Conservation (phyloP, 2,113 vertebrate genomes). For the Marcusenius ussheri region DNA sequence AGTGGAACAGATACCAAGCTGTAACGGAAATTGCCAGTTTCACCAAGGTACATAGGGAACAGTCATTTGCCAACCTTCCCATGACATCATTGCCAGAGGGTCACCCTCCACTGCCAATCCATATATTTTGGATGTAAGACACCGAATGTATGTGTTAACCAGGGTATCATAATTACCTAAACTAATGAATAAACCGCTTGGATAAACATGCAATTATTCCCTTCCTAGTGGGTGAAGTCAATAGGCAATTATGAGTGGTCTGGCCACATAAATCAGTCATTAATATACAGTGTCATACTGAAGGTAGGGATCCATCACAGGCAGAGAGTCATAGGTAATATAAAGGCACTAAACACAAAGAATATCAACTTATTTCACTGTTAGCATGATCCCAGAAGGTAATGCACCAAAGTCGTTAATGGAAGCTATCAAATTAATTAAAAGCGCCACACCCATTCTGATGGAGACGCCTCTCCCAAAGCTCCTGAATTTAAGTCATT, state of each 20-base stretch:
- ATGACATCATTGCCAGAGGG: not conserved
- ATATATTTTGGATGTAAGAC: conserved; percentile 8
- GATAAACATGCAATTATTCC: conserved; percentile 45
- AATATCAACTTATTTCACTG: not conserved
- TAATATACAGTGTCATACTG: conserved; percentile 23
- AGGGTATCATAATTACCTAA: conserved; percentile 39
- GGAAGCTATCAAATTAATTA: not conserved
- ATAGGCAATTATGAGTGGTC: conserved; percentile 48
- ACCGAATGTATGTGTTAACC: conserved; percentile 31
- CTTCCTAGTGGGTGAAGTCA: conserved; percentile 40
- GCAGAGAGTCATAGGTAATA: not conserved
- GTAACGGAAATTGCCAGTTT: not conserved
- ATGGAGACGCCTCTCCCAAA: not conserved
- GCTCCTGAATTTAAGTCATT: not conserved
- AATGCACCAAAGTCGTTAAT: not conserved
- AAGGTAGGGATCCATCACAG: not conserved
- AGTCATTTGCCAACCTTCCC: not conserved
- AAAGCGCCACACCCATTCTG: not conserved
- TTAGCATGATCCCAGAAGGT: not conserved
- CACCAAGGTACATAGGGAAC: not conserved
- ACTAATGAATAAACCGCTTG: conserved; percentile 48
- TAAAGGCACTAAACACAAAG: not conserved
- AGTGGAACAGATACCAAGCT: not conserved
- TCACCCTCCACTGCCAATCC: not conserved
- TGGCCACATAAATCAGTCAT: conserved; percentile 51